Percentiles rank a stretch among this genome's conserved stretches.
These are phyloP conservation scores for Diabrotica undecimpunctata DNA, from an alignment of 1,140 invertebrate species.

Conservation along the genomic window DNA sequence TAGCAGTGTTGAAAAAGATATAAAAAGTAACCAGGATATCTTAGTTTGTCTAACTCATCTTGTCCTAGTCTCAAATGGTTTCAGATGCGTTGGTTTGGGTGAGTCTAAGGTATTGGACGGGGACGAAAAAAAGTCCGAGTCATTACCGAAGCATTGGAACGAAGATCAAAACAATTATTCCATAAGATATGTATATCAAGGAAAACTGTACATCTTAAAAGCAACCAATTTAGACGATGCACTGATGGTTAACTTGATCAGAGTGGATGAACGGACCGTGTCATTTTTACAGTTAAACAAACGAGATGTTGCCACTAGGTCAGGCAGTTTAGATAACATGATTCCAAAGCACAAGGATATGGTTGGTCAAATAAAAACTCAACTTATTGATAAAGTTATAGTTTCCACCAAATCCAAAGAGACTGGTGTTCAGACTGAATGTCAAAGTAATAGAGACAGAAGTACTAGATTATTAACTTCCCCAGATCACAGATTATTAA, in stretches of 20 bases:
- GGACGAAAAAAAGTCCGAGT: constrained; percentile 60
- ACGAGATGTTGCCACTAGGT: constrained; percentile 33
- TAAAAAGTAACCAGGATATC: constrained; percentile 66
- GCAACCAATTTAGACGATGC: constrained; percentile 50
- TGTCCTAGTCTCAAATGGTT: constrained; percentile 66
- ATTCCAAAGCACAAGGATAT: constrained; percentile 52
- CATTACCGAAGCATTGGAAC: constrained; percentile 69
- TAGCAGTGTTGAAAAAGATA: constrained; percentile 57
- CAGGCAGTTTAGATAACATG: constrained; percentile 47
- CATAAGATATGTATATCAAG: constrained; percentile 63
- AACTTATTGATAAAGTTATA: constrained; percentile 52
- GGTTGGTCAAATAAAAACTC: constrained; percentile 51
- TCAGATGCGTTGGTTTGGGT: constrained; percentile 67
- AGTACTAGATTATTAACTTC: neutral
- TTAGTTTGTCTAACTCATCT: constrained; percentile 68
- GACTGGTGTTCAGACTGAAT: constrained; percentile 34
- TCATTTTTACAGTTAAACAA: constrained; percentile 41
- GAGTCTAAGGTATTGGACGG: constrained; percentile 63
- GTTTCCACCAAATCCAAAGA: constrained; percentile 36
- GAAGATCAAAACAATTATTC: constrained; percentile 51
- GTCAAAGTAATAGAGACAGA: neutral
- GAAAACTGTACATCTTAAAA: constrained; percentile 63
- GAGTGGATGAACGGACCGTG: constrained; percentile 42
- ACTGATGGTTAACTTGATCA: constrained; percentile 43
- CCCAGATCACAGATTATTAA: too few species aligned